A percentile compares a stretch with the other conserved stretches of the same genome.
Conservation (phyloP, 2,113 vertebrate species). For the Lucifuga dentata region DNA sequence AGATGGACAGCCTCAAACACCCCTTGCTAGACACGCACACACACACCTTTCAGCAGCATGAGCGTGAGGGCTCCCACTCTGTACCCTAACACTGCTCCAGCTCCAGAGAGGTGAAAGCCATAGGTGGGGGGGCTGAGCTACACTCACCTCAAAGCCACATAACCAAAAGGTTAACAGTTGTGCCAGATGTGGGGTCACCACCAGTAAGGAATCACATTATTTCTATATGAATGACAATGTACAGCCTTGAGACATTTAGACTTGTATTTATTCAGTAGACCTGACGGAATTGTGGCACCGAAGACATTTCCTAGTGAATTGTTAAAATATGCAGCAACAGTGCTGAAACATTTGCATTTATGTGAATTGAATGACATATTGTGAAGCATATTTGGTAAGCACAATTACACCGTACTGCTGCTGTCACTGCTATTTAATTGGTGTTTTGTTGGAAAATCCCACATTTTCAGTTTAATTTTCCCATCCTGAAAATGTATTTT, state of each 20-base stretch:
- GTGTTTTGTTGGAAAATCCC: background rate
- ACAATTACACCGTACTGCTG: conserved; percentile 19
- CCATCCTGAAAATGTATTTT: background rate
- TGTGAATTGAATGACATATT: conserved; percentile 47
- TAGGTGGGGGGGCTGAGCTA: conserved; percentile 44
- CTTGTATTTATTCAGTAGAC: conserved; percentile 75
- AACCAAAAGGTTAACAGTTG: conserved; percentile 74
- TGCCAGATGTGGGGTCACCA: conserved; percentile 71
- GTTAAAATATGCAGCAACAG: conserved; percentile 64
- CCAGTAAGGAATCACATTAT: conserved; percentile 72
- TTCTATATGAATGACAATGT: conserved; percentile 74
- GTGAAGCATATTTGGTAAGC: conserved; percentile 13
- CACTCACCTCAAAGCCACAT: conserved; percentile 67
- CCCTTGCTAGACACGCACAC: conserved; percentile 68
- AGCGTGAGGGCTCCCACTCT: conserved; percentile 42
- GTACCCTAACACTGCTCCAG: conserved; percentile 57
- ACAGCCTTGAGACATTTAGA: conserved; percentile 73
- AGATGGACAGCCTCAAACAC: conserved; percentile 72
- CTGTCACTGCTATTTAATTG: background rate
- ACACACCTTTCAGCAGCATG: conserved; percentile 31
- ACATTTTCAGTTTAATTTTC: conserved; percentile 3
- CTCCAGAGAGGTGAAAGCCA: conserved; percentile 63
- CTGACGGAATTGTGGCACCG: conserved; percentile 64
- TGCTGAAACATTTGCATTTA: conserved; percentile 51
- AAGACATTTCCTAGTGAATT: conserved; percentile 58